phyloP scores from a whole-genome alignment of 2,797 vertebrate genomes.

The Pantherophis vulpinus region DNA sequence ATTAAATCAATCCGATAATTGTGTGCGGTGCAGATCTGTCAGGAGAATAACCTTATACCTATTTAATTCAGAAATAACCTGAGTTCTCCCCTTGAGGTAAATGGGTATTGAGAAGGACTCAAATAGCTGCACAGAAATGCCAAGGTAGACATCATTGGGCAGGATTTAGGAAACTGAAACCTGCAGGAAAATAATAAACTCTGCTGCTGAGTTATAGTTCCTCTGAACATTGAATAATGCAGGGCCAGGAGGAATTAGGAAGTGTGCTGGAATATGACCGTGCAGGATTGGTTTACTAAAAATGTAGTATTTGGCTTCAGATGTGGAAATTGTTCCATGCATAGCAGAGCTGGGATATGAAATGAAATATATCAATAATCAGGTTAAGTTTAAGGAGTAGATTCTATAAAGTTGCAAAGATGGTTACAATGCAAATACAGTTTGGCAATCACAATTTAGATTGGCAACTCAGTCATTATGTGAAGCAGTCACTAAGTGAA shows the following conservation, averaged over 20 bases:
- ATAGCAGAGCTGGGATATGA: neutral
- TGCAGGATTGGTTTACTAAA: neutral
- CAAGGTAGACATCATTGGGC: neutral
- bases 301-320: neutral
- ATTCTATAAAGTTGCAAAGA: neutral
- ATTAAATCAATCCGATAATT: neutral
- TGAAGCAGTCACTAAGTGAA: neutral
- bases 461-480: neutral
- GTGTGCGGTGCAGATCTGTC: neutral
- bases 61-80: neutral
- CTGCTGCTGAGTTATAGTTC: neutral
- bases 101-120: neutral
- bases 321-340: neutral
- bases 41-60: neutral
- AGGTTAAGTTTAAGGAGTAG: neutral
- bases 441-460: neutral
- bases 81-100: neutral
- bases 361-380: neutral
- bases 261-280: neutral
- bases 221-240: neutral
- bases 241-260: neutral
- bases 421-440: neutral
- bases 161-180: neutral
- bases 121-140: neutral
- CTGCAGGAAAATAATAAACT: neutral